Conservation (phyloP, 2,797 vertebrate genomes). For the Nyctalus aviator region DNA sequence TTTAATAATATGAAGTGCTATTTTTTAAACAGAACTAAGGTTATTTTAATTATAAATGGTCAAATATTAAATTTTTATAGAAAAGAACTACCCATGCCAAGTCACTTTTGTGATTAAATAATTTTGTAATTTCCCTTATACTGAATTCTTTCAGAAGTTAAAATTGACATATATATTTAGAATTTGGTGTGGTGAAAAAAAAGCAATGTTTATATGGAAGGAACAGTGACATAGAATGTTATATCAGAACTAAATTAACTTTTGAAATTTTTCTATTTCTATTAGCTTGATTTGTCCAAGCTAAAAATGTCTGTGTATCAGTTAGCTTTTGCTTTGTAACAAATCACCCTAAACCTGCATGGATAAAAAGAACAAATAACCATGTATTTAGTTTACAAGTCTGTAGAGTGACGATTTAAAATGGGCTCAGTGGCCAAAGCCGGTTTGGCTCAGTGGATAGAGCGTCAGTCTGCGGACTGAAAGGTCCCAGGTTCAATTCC, state of each 20-base stretch:
- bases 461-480: no score
- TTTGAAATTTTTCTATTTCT: not conserved
- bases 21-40: slow-evolving; percentile 50
- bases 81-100: not conserved
- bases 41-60: slow-evolving; percentile 30
- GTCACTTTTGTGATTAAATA: not conserved
- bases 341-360: not conserved
- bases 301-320: not conserved
- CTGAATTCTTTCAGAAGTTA: not conserved
- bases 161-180: not conserved
- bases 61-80: not conserved
- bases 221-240: not conserved
- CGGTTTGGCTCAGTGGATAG: no score
- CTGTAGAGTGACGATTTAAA: not conserved
- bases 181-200: not conserved
- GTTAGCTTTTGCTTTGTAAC: not conserved
- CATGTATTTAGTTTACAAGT: not conserved
- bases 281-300: not conserved
- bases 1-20: not conserved
- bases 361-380: not conserved
- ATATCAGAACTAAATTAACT: not conserved
- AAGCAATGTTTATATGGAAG: not conserved
- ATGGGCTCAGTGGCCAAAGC: not conserved
- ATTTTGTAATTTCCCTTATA: not conserved
- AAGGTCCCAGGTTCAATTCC: no score